A percentile compares a stretch with the other conserved stretches of the same genome.
Conservation (phyloP, 2,888 invertebrate species). For the Lasioglossum leucozonium region DNA sequence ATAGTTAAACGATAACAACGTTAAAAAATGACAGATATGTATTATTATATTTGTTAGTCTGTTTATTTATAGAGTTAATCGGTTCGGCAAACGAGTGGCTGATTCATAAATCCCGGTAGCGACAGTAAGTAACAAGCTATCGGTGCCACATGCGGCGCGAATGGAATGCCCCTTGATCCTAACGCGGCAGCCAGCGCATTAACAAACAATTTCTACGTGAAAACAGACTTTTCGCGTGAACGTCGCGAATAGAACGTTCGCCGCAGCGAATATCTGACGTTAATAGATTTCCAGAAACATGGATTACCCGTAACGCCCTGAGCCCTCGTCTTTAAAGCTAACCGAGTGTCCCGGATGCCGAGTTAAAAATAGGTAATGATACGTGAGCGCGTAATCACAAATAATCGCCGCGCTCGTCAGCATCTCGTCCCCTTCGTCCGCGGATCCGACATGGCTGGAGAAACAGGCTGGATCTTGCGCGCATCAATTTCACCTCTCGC, state of each 20-base stretch:
- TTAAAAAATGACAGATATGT: too few species aligned
- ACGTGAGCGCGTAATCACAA: background rate
- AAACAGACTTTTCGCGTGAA: background rate
- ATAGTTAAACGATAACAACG: background rate
- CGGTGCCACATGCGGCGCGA: background rate
- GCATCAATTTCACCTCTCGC: constrained; percentile 5
- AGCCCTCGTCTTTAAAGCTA: background rate
- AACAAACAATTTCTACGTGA: background rate
- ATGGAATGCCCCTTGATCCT: background rate
- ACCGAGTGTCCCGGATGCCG: background rate
- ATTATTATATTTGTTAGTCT: too few species aligned
- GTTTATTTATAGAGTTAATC: background rate
- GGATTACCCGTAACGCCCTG: background rate
- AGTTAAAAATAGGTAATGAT: constrained; percentile 1
- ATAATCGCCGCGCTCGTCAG: background rate
- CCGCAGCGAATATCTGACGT: background rate
- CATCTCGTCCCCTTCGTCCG: background rate
- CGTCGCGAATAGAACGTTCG: background rate
- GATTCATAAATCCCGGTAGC: background rate
- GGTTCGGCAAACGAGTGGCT: background rate
- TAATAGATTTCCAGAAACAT: background rate
- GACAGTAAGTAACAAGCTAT: background rate
- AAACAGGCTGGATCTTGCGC: background rate
- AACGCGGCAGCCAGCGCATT: background rate
- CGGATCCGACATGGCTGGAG: background rate